Base-by-base conservation (phyloP, 2,888 invertebrate species). In the Tenthredo amoena region DNA sequence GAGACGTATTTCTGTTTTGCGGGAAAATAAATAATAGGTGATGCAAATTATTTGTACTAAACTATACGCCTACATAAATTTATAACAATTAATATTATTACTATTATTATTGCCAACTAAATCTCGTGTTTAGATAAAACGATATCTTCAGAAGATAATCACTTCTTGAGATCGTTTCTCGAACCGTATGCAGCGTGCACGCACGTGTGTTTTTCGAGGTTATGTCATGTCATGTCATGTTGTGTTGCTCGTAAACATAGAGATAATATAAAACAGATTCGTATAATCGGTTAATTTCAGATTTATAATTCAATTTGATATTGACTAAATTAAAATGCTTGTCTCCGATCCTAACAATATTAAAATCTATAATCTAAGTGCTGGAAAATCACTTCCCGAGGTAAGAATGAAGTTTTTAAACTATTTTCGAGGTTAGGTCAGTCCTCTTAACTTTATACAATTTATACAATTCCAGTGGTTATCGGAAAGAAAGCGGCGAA, bases 291-390 rank as follows among this genome's bases (percentile, higher is more conserved):
- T 43, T 77, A n/a, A 34, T 77, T 31, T 26, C 2, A 26, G 9
- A 74, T 55, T 9, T 9, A 4, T 18, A 76, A 10, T 21, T 79
- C 7, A 21, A 79, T n/a, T 3, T 37, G 58, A 79, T 2, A 37
- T 21, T 7, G 12, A 12, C 2, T 85, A 95, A n/a, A 18, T 55
- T 0, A 55, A 92, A 92, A 99, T 99, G 99, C 98, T 98, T 93
- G 97, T 98, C 84, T 97, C 97, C 77, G 97, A 98, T 93, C 97
- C 98, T 85, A 99, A 99, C 94, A 97, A 99, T 94, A 97, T 99
- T 62, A 99, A 99, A 95, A 99, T 99, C 87, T 99, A 99, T 93
- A 99, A 99, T 95, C 95, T 99, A 71, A 99, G 99, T 93, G 97
- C 97, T 87, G 99, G 99, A 87, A 99, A 99, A 95, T 98, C 99